Base-by-base conservation (phyloP, 2,888 invertebrate genomes). In the Mamestra brassicae region DNA sequence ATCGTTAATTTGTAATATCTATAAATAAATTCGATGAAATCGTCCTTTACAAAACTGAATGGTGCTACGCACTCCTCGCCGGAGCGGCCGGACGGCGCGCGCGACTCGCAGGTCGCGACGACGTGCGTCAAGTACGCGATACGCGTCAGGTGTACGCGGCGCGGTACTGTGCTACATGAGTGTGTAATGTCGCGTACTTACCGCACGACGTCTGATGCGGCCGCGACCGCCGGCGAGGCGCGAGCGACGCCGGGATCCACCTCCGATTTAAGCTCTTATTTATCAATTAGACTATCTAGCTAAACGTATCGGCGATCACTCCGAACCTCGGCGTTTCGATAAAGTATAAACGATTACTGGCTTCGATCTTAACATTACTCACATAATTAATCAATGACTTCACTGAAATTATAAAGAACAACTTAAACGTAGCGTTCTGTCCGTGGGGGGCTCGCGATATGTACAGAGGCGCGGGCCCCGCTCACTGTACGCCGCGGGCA, bases 11-110 rank as follows among this genome's bases (percentile, higher is more conserved):
- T 93, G 95, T 93, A 95, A 95, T 95, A 94, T 95, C 95, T 96
- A 96, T 95, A 96, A 96, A 96, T 96, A 96, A 96, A 96, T 96
- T 96, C 96, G 96, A 96, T 95, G 96, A 94, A 95, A 96, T 96
- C 94, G 96, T 96, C 96, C 94, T 92, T 95, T 93, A 93, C 92
- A 93, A 92, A 90, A 92, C 82, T 91, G 91, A 90, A 89, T 85
- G 86, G 90, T 93, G 92, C 89, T 83, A 81, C 87, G 92, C 93
- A 89, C 90, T 84, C 88, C 90, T 89, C 91, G 91, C 90, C 90
- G 89, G 68, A 66, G 83, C 83, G 87, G 86, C 88, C 87, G 76
- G 78, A 75, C 79, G 72, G 67, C 78, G 70, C 83, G 83, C 79
- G 83, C 86, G 85, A 76, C 82, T 81, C 83, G 81, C 84, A 81